A percentile compares a stretch with the other conserved stretches of the same genome.
phyloP scores from a whole-genome alignment of 2,888 invertebrate species.

The Lasioglossum malachurum region DNA sequence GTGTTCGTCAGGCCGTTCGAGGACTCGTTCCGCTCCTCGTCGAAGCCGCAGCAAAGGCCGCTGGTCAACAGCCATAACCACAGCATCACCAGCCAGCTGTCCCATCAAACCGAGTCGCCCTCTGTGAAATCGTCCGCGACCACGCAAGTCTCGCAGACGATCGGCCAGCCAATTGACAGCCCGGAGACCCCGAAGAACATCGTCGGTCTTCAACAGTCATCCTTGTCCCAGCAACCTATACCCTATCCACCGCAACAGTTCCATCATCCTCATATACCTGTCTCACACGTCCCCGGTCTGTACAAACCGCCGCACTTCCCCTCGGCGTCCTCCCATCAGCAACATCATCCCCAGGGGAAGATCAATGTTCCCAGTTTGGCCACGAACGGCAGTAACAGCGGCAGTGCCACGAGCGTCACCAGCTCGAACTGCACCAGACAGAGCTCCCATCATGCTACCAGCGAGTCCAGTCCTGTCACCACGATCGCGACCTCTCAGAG shows the following conservation, averaged over 20 bases:
- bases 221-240: conserved; percentile 57
- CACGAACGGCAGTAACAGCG: conserved; percentile 27
- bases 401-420: conserved; percentile 35
- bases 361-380: conserved; percentile 58
- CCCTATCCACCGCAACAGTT: conserved; percentile 75
- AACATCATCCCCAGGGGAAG: conserved; percentile 61
- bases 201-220: conserved; percentile 63
- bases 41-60: conserved; percentile 77
- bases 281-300: conserved; percentile 76
- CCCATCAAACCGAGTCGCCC: conserved; percentile 72
- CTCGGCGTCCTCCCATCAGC: conserved; percentile 66
- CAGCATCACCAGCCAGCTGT: conserved; percentile 76
- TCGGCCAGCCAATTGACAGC: conserved; percentile 57
- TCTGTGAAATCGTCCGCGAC: conserved; percentile 64
- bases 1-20: conserved; percentile 84
- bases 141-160: conserved; percentile 45
- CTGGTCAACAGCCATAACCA: conserved; percentile 77
- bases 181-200: conserved; percentile 60
- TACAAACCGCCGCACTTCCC: conserved; percentile 79
- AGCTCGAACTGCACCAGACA: conserved; percentile 58
- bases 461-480: conserved; percentile 45
- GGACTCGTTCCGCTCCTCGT: conserved; percentile 81
- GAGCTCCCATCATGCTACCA: conserved; percentile 50
- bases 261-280: conserved; percentile 79
- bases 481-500: conserved; percentile 48